phyloP scores from a whole-genome alignment of 2,797 vertebrate genomes.

The Ispidina picta region DNA sequence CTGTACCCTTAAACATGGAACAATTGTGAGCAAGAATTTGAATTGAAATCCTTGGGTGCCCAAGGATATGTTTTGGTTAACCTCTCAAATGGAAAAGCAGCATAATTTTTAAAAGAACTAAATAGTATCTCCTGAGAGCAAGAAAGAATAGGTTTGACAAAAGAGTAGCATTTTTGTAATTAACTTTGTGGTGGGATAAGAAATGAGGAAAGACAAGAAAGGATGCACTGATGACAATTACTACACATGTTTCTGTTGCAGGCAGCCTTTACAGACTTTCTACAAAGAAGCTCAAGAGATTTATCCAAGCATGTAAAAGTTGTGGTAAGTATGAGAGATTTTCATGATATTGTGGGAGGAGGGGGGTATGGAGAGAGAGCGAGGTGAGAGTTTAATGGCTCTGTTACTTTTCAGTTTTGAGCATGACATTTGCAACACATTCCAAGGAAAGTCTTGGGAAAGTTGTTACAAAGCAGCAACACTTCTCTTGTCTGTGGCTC shows the following conservation, averaged over 20 bases:
- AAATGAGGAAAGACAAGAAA: not conserved
- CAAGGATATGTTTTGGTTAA: not conserved
- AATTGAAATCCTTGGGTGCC: not conserved
- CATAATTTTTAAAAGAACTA: not conserved
- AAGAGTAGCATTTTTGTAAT: not conserved
- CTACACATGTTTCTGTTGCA: conserved; percentile 59
- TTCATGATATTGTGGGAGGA: not conserved
- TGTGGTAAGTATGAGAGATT: conserved; percentile 87
- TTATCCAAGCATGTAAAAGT: conserved; percentile 98
- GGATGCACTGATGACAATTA: not conserved
- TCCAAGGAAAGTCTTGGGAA: conserved; percentile 69
- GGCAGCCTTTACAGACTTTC: conserved; percentile 98
- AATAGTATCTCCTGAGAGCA: not conserved
- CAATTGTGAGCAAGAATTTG: not conserved
- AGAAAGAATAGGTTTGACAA: not conserved
- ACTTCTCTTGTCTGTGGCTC: conserved; percentile 66
- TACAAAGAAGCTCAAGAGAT: conserved; percentile 98
- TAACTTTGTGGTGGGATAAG: not conserved
- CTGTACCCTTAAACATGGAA: not conserved
- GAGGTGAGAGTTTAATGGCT: conserved; percentile 66
- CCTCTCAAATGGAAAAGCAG: not conserved
- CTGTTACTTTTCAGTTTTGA: conserved; percentile 70
- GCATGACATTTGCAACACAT: conserved; percentile 67
- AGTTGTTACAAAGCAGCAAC: conserved; percentile 67
- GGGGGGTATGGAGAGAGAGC: not conserved